Evolutionary conservation across 2,888 invertebrate genomes (phyloP), one percentile per base, ranked within the genome.

Genomic region (Leptopilina myrica): DNA sequence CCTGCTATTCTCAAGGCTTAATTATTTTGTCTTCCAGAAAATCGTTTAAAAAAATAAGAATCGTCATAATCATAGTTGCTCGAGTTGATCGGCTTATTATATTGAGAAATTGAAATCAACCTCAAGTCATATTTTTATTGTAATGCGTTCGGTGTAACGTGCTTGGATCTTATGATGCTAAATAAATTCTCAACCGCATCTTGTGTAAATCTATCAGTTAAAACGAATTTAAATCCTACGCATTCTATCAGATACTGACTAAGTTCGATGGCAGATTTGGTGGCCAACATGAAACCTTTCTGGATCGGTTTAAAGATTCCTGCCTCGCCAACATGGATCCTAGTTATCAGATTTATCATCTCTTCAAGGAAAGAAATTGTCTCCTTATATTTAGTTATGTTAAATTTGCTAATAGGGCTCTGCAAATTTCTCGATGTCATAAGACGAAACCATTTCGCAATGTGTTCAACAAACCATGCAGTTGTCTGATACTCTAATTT

Each of bases 181-280:
- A 78, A 80, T 20, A 78, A n/a, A 69, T 80, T 80, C 20, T 80
- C 80, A 53, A 78, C 65, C 1, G 69, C 75, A 20, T 80, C 78
- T 40, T 78, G 80, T 14, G 67, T 76, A 40, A 80, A 64, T 67
- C 78, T 59, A 64, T 66, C 65, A 15, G 43, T 49, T 5, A 76
- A 12, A 11, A 80, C 40, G 20, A 80, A 80, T 46, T 64, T 14
- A 65, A 79, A 77, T 5, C 46, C 69, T 9, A 15, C 15, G 12
- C 7, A 7, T 69, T 69, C 15, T 43, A 69, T 8, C 15, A 69
- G 46, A 69, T 69, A 33, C 8, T 69, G 40, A 40, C 40, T 46
- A 12, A 69, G 26, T n/a, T 69, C 43, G 7, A 69, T 69, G 11
- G 43, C 49, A 12, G 69, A 69, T 69, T 43, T 43, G 40, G 69